phyloP scores from a whole-genome alignment of 2,113 vertebrate species.

The Dascyllus trimaculatus region DNA sequence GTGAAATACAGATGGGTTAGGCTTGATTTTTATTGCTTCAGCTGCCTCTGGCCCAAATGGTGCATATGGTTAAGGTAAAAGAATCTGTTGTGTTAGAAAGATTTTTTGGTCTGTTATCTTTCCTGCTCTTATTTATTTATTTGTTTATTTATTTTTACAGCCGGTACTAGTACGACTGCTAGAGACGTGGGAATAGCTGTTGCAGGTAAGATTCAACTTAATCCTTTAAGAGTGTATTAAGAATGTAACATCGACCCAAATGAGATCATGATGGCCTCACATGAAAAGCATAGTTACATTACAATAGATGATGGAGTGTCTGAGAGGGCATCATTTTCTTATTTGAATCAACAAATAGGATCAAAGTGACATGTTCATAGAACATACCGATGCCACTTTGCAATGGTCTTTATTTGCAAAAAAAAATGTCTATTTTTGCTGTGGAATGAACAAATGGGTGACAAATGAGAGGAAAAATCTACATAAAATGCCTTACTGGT shows the following conservation, averaged over 20 bases:
- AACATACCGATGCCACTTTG: background rate
- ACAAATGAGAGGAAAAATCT: too few species aligned
- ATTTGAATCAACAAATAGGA: background rate
- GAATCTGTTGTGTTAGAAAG: too few species aligned
- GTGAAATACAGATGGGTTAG: too few species aligned
- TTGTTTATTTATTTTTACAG: conserved; percentile 25
- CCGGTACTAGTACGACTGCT: background rate
- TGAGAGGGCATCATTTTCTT: background rate
- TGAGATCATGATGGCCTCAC: background rate
- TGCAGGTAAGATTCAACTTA: conserved; percentile 40
- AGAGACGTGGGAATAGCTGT: background rate
- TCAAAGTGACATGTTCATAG: background rate
- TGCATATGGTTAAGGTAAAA: too few species aligned
- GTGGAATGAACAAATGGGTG: too few species aligned
- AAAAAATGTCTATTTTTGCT: background rate
- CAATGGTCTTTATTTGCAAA: too few species aligned
- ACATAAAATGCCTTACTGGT: too few species aligned
- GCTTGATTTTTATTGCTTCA: too few species aligned
- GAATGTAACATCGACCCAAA: background rate
- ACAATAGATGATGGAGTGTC: too few species aligned
- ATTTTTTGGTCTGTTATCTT: too few species aligned
- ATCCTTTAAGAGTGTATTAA: background rate
- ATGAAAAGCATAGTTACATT: background rate
- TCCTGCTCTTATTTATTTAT: background rate
- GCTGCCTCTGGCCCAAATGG: too few species aligned